A percentile compares a stretch with the other conserved stretches of the same genome.
phyloP scores from a whole-genome alignment of 2,888 invertebrate genomes.

The Lordiphosa fenestrarum region DNA sequence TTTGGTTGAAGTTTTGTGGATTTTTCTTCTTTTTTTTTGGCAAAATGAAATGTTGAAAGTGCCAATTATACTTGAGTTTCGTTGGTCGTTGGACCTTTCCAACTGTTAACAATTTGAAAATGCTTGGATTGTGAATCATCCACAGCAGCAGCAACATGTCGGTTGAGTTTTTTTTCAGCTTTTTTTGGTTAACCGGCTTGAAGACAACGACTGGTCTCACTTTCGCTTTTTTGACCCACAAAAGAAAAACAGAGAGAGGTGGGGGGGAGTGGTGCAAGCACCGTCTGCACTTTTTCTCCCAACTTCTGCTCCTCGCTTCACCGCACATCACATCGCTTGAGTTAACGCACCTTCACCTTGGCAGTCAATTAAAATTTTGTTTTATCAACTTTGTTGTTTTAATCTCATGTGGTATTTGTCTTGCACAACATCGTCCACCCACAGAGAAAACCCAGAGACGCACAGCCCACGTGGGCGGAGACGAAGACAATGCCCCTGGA shows the following conservation, averaged over 20 bases:
- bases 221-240: conserved; percentile 8
- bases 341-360: conserved; percentile 69
- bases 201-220: background rate
- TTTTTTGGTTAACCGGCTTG: conserved; percentile 2
- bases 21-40: too few relatives aligned
- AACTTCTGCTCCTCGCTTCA: background rate
- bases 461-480: too few relatives aligned
- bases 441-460: too few relatives aligned
- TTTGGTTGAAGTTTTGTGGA: too few relatives aligned
- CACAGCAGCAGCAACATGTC: too few relatives aligned
- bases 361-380: conserved; percentile 56
- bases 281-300: background rate
- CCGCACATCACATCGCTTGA: conserved; percentile 30
- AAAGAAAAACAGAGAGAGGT: background rate
- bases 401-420: conserved; percentile 23
- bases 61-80: too few relatives aligned
- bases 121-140: too few relatives aligned
- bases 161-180: too few relatives aligned
- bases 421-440: conserved; percentile 17
- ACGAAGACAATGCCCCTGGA: too few relatives aligned
- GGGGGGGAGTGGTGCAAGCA: background rate
- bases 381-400: conserved; percentile 53
- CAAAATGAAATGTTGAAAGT: too few relatives aligned
- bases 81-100: too few relatives aligned
- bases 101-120: too few relatives aligned